Base-by-base conservation (phyloP, 2,888 invertebrate genomes). In the Aethes cnicana region DNA sequence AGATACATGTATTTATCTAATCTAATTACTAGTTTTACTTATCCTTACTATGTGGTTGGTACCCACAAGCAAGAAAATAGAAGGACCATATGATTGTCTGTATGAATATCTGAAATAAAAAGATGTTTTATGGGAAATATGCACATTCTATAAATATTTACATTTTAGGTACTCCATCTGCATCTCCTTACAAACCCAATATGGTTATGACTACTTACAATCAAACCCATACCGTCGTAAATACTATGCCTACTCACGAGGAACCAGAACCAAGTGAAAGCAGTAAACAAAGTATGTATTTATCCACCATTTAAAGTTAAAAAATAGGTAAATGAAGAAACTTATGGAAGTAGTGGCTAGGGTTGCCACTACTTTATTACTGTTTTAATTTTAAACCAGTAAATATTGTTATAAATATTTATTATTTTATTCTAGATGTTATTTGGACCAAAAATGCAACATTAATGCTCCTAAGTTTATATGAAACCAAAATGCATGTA, bases 401-500 rank as follows among this genome's bases (percentile, higher is more conserved):
- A 12, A 26, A 18, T 11, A 20, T 25, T 8, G 20, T 5, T 5
- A 18, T 30, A 37, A 32, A 9, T n/a, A 18, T 17, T 18, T 2
- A 25, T 39, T 36, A 6, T 25, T 53, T 18, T 48, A 54, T 61
- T 64, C 20, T 61, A 82, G 81, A 77, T 63, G 73, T 78, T 9
- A 75, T 78, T 58, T 82, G 81, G 81, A 80, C 81, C 42, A 80
- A 79, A 61, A 75, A 77, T 62, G 73, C 81, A 17, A 81, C 80
- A 44, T 54, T 79, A 8, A 74, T 77, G 65, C 69, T 82, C 43
- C 57, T 82, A 56, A 79, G 70, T 61, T 68, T 81, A 30, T 82
- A 82, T 69, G 80, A 81, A 72, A 75, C 74, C 20, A 81, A 81
- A 69, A 74, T 82, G 62, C 77, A 77, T 41, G 74, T 80, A 72